These are phyloP conservation scores for Dromiciops gliroides DNA, from an alignment of 2,113 vertebrate species.

Conservation along the genomic window DNA sequence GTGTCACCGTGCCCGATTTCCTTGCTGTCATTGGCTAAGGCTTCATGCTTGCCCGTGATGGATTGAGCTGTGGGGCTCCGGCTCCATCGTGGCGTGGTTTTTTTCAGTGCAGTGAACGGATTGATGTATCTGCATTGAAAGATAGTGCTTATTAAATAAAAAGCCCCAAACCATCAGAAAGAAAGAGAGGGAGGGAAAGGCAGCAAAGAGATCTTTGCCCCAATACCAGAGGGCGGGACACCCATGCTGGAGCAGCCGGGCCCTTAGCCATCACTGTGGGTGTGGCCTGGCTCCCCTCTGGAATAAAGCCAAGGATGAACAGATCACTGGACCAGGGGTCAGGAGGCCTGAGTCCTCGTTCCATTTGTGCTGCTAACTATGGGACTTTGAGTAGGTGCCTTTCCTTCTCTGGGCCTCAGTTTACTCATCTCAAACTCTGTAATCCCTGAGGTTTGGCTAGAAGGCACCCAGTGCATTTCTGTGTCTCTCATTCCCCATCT, in stretches of 20 bases:
- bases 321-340: too few species aligned
- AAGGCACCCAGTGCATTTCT: background rate
- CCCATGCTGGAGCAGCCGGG: too few species aligned
- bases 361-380: background rate
- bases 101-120: background rate
- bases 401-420: background rate
- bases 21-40: background rate
- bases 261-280: too few species aligned
- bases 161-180: background rate
- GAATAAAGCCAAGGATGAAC: too few species aligned
- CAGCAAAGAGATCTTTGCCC: too few species aligned
- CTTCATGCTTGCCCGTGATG: background rate
- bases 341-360: background rate
- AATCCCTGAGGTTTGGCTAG: background rate
- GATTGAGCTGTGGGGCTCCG: background rate
- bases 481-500: background rate
- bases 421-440: background rate
- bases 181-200: too few species aligned
- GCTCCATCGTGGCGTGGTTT: background rate
- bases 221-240: too few species aligned
- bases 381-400: too few species aligned
- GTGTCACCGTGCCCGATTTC: background rate
- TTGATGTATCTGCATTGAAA: background rate
- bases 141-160: background rate
- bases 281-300: too few species aligned